Evolutionary conservation across 1,140 invertebrate species (phyloP), one percentile per base, ranked within the genome.

Genomic region (Aphaenogaster ashmeadi): DNA sequence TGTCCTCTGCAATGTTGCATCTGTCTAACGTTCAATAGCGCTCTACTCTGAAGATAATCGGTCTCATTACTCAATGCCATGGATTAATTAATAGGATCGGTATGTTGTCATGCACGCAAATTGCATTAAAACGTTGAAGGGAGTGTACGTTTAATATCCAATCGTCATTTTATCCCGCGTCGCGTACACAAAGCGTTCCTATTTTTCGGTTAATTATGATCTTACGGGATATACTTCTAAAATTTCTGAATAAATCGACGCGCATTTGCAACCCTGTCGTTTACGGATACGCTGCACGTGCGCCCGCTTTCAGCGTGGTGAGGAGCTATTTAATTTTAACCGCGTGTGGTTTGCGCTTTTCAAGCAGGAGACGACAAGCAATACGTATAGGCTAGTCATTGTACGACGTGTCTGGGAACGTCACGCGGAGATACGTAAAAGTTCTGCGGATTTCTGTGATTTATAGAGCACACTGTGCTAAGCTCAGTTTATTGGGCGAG

Each of bases 271-370:
- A 41, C 7, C 33, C 41, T 33, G 38, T 6, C 21, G 36, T 18
- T 56, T 41, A 54, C 41, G 27, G 1, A 60, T 21, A 27, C 21
- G 13, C 47, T 4, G 50, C 27, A 52, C 69, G 69, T 52, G 33
- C 15, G 13, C 1, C 47, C 33, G 13, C 27, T 47, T 66, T 50
- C 60, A 62, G 15, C 41, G 41, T n/a, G n/a, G 27, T 27, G 33
- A 64, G 41, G 21, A 9, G 62, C 41, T 66, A 54, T 67, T 67
- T 54, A 38, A 80, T 66, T 47, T 78, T 67, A 52, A 67, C 9
- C 9, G 33, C 27, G 13, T 64, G 13, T n/a, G n/a, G 7, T 1
- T 9, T 21, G 7, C n/a, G 13, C n/a, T 80, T 71, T 21, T 33
- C 52, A 44, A 41, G 15, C 9, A 41, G 21, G 3, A 41, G 9